Evolutionary conservation across 30 jellyfish, hydroid and myxozoan genomes (phyloP).

Genomic region (Rhopilema esculentum): DNA sequence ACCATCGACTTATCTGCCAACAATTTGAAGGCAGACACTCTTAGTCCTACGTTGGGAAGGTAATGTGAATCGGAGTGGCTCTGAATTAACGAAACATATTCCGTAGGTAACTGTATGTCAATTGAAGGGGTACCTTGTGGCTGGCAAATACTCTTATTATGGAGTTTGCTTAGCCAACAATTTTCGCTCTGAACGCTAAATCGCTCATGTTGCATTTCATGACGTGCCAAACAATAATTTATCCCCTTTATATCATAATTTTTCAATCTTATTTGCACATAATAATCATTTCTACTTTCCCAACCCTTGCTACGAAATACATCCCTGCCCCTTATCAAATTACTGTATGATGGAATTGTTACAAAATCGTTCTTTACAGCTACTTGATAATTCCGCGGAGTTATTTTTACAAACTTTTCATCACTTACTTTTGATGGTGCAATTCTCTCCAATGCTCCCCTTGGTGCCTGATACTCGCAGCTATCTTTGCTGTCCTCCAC

Average conservation of each 20-base stretch:
- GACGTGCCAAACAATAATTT: background rate
- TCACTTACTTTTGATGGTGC: background rate
- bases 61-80: background rate
- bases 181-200: background rate
- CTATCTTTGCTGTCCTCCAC: too few relatives aligned
- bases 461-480: too few relatives aligned
- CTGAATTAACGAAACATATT: too few relatives aligned
- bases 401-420: background rate
- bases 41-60: background rate
- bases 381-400: background rate
- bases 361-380: background rate
- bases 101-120: background rate
- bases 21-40: background rate
- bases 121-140: background rate
- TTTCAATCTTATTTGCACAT: background rate
- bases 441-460: background rate
- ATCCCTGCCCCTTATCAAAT: background rate
- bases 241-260: background rate
- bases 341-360: background rate
- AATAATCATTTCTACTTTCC: background rate
- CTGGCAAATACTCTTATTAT: background rate
- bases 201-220: background rate
- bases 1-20: background rate
- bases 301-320: background rate
- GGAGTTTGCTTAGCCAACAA: background rate